phyloP scores from a whole-genome alignment of 2,888 invertebrate genomes.

The Drosophila picticornis region DNA sequence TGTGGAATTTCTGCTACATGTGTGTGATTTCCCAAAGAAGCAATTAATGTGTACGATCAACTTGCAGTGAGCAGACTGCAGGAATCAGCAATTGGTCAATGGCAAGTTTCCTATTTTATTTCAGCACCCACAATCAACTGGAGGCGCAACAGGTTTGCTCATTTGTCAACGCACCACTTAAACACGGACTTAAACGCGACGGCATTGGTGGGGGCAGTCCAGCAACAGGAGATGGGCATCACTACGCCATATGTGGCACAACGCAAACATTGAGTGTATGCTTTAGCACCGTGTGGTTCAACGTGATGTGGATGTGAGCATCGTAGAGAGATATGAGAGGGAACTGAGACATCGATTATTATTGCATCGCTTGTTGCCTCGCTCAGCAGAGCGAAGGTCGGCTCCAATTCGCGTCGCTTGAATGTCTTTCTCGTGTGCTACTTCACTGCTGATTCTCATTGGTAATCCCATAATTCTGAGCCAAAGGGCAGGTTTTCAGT shows the following conservation, averaged over 20 bases:
- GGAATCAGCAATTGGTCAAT: not conserved
- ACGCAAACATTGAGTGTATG: constrained; percentile 68
- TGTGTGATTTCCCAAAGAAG: no score
- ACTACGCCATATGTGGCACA: constrained; percentile 86
- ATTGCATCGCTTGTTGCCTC: constrained; percentile 91
- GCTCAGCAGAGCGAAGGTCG: constrained; percentile 66
- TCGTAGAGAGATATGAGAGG: constrained; percentile 94
- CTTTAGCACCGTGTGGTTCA: constrained; percentile 36
- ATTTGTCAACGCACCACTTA: constrained; percentile 3
- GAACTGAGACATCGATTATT: constrained; percentile 92
- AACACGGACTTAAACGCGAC: not conserved
- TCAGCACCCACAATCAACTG: constrained; percentile 9
- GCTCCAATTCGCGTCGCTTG: constrained; percentile 84
- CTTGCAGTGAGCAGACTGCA: not conserved
- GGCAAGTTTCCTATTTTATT: constrained; percentile 8
- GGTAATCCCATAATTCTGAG: constrained; percentile 83
- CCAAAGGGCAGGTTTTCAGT: constrained; percentile 64
- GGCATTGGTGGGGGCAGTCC: not conserved
- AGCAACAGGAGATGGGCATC: constrained; percentile 86
- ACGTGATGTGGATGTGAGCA: constrained; percentile 89
- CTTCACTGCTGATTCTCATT: constrained; percentile 87
- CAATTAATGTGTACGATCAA: not conserved
- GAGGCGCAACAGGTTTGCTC: constrained; percentile 9
- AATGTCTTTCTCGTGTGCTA: constrained; percentile 88
- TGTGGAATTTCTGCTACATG: not conserved